Evolutionary conservation across 2,888 invertebrate species (phyloP), one percentile per base, ranked within the genome.

Genomic region (Andrena bicolor): DNA sequence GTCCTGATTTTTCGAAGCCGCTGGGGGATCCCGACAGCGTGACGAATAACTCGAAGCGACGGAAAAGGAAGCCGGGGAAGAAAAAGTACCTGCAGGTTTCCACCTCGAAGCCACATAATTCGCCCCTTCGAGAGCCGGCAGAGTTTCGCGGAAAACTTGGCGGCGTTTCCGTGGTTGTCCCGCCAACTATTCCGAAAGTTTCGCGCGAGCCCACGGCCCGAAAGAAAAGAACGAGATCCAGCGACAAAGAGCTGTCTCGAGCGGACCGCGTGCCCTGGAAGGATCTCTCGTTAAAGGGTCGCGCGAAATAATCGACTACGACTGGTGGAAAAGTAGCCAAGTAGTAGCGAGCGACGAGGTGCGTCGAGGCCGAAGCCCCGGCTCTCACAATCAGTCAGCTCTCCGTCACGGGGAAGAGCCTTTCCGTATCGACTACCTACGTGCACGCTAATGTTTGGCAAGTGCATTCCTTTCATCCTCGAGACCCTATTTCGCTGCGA

Each of bases 71-170:
- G 73, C 70, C 75, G 80, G 49, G 69, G 65, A 78, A 77, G 75
- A 77, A 78, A 72, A 83, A 78, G 41, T 41, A 41, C 41, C 41
- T 5, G 41, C 41, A 16, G 41, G 1, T 41, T 41, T 41, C 41
- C 60, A 72, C 41, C 65, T 78, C 76, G 81, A 81, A 86, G 82
- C 82, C 84, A 86, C 83, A 83, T 88, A 88, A 88, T 88, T 88
- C 85, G 86, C 84, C 88, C 85, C 76, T 82, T 82, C 82, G 81
- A 84, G 80, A 78, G 41, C 30, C 49, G 20, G 32, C 76, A 80
- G 82, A 85, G 82, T 80, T 88, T 81, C 80, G 82, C 76, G 81
- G 81, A 76, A 89, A 88, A 82, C 85, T 89, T 89, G 82, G 82
- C 66, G 71, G 66, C 69, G 81, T 83, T 85, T 77, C 80, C 78